Evolutionary conservation across 2,797 vertebrate genomes (phyloP), one percentile per base, ranked within the genome.

Genomic region (Odontamblyopus lacepedii): DNA sequence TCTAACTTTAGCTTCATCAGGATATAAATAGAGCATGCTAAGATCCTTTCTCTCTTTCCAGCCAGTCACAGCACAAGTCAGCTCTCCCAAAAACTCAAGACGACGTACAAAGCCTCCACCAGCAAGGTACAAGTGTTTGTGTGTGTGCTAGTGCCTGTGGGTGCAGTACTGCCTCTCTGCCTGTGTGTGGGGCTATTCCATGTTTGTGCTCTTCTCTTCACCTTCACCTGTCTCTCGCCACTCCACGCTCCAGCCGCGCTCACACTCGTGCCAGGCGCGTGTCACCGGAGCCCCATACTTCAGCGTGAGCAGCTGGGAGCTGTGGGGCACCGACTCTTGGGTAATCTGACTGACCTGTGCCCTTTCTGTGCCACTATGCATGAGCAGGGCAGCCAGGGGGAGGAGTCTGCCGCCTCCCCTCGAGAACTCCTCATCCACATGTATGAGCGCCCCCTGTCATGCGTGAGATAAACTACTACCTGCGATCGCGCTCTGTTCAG

Each of bases 1-100:
- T 48, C 44, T 48, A 15, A 48, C 44, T 48, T 15, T 48, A 48
- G 44, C 12, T 48, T 1, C 16, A 48, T 48, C 44, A 48, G 44
- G 44, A 48, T 5, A 48, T 48, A 48, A 6, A 15, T 16, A 48
- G 13, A 48, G 12, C 4, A 4, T 48, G 44, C 44, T 3, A 48
- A 30, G 15, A 2, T 19, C 15, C 30, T 32, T 32, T 62, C 12
- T 18, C 27, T 65, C 62, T 65, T 38, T 5, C 71, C 95, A 99
- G 98, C 98, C 55, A 98, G 98, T 84, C 98, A 99, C 65, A 98
- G 97, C 88, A 99, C 98, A 77, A 99, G 97, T 87, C 98, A 99
- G 80, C 96, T 99, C 76, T 99, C 98, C 67, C 98, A 99, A 85
- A 99, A 99, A 80, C 94, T 99, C 76, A 99, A 99, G 95, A 99